A percentile compares a stretch with the other conserved stretches of the same genome.
Evolutionary conservation across 2,888 invertebrate genomes (phyloP).

Genomic region (Bembecia ichneumoniformis): DNA sequence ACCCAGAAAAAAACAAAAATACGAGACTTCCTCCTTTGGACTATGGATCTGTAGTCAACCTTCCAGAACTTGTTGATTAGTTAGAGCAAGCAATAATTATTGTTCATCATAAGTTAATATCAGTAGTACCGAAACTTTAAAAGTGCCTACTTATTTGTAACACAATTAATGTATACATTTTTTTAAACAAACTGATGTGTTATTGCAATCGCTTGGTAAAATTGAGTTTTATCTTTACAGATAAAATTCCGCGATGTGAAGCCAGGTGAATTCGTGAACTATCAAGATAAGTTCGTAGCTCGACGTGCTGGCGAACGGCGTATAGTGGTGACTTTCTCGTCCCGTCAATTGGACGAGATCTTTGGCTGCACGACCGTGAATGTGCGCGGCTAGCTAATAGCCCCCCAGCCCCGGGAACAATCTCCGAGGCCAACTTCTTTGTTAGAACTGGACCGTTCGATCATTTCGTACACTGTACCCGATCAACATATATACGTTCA

Average conservation of each 20-base stretch:
- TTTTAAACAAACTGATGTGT: background rate
- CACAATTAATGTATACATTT: background rate
- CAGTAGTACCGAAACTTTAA: too few species aligned
- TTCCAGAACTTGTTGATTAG: too few species aligned
- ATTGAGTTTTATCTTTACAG: conserved; percentile 21
- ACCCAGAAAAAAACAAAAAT: too few species aligned
- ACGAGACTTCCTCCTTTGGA: too few species aligned
- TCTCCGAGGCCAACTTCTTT: conserved; percentile 50
- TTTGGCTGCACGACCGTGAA: conserved; percentile 70
- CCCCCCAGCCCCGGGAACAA: conserved; percentile 52
- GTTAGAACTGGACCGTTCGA: conserved; percentile 50
- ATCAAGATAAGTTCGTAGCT: conserved; percentile 74
- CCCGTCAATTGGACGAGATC: conserved; percentile 76
- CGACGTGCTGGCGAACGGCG: conserved; percentile 73
- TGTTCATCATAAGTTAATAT: too few species aligned
- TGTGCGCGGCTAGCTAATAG: conserved; percentile 63
- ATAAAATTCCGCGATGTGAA: conserved; percentile 74
- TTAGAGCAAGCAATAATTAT: too few species aligned
- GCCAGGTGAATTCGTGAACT: conserved; percentile 74
- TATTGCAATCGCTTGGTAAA: background rate
- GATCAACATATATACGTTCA: conserved; percentile 53
- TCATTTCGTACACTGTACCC: conserved; percentile 43
- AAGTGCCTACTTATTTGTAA: too few species aligned
- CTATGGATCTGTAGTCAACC: too few species aligned
- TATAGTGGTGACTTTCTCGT: conserved; percentile 77